Evolutionary conservation across 1,140 invertebrate species (phyloP).

Genomic region (Tetragnatha versicolor): DNA sequence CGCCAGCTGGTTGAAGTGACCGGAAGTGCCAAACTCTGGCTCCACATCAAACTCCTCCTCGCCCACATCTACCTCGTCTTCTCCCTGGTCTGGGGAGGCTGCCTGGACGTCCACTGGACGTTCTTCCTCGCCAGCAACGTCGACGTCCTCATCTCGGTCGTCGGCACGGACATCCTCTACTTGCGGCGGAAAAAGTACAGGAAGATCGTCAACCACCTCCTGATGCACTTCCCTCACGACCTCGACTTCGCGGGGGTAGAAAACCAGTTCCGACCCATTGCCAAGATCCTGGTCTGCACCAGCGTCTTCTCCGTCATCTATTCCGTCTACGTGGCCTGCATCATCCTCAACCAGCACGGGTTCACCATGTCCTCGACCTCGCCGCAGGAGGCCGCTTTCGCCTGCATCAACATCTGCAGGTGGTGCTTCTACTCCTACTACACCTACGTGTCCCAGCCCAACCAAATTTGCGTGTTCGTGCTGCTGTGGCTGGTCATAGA

Average conservation of each 20-base stretch:
- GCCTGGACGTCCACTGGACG: not conserved
- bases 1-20: no score
- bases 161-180: not conserved
- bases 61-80: not conserved
- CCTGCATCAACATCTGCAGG: not conserved
- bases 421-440: slow-evolving; percentile 1
- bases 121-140: not conserved
- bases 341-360: not conserved
- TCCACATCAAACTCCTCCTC: not conserved
- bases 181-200: not conserved
- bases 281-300: not conserved
- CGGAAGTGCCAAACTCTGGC: not conserved
- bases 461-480: not conserved
- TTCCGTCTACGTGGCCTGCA: not conserved
- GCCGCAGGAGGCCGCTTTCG: not conserved
- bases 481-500: no score
- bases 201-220: not conserved
- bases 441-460: not conserved
- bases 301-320: not conserved
- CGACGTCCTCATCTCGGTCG: not conserved
- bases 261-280: not conserved
- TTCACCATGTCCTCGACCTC: not conserved
- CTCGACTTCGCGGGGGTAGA: no score
- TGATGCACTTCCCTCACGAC: not conserved
- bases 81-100: not conserved